A percentile compares a stretch with the other conserved stretches of the same genome.
Evolutionary conservation across 2,888 invertebrate genomes (phyloP).

Genomic region (Frankliniella fusca): DNA sequence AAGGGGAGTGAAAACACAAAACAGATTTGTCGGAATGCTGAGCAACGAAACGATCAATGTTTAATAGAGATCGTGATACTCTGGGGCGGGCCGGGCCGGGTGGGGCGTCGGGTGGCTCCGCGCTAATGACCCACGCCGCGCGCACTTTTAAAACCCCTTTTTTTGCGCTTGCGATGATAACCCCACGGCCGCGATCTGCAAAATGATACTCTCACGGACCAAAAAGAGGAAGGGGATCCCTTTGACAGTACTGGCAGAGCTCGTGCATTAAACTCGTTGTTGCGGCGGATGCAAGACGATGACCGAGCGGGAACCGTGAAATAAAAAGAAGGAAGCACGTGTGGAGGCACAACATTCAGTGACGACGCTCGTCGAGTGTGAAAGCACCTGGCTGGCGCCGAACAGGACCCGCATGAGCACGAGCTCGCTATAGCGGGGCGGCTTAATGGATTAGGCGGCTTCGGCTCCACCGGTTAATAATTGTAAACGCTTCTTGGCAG

Average conservation of each 20-base stretch:
- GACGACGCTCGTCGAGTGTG: no score
- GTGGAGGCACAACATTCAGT: no score
- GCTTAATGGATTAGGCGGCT: conserved; percentile 1
- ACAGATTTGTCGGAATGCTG: conserved; percentile 21
- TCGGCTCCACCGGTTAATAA: not conserved
- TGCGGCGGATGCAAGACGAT: no score
- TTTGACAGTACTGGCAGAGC: no score
- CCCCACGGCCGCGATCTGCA: not conserved
- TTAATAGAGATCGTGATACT: not conserved
- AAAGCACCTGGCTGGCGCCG: not conserved
- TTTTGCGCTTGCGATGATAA: not conserved
- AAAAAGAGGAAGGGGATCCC: no score
- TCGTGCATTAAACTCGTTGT: no score
- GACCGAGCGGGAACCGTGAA: no score
- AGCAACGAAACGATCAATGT: not conserved
- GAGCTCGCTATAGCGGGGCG: not conserved
- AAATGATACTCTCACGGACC: not conserved
- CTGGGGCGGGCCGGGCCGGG: not conserved
- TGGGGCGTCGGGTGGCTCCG: no score
- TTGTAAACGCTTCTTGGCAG: conserved; percentile 11
- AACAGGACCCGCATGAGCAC: not conserved
- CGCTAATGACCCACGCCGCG: not conserved
- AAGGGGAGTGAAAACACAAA: conserved; percentile 8
- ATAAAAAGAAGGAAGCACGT: no score
- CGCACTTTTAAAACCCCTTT: not conserved